phyloP scores from a whole-genome alignment of 2,888 invertebrate species.

The Mythimna pallens region DNA sequence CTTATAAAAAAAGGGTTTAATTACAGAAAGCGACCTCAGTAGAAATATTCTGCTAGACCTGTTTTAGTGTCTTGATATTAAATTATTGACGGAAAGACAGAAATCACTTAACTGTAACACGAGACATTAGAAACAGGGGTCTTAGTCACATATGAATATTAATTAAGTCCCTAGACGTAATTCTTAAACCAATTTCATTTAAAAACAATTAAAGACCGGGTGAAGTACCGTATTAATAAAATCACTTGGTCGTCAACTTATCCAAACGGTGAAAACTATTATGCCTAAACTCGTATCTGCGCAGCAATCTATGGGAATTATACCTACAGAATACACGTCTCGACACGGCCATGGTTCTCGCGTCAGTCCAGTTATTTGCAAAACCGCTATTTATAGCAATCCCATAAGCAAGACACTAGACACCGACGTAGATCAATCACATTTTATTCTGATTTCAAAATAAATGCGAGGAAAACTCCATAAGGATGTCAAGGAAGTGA shows the following conservation, averaged over 20 bases:
- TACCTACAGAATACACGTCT: conserved; percentile 72
- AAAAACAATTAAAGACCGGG: conserved; percentile 21
- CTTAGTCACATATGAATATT: background rate
- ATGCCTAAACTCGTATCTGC: conserved; percentile 56
- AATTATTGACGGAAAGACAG: no score
- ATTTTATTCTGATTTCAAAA: conserved; percentile 28
- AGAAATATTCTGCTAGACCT: background rate
- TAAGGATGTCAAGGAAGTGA: conserved; percentile 44
- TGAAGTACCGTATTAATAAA: conserved; percentile 23
- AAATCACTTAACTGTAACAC: background rate
- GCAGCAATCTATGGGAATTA: conserved; percentile 71
- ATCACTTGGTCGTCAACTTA: conserved; percentile 15
- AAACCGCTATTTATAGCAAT: conserved; percentile 89
- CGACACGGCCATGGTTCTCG: conserved; percentile 79
- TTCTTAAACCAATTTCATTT: background rate
- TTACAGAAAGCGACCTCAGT: background rate
- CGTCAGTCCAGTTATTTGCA: conserved; percentile 88
- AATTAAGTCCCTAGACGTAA: background rate
- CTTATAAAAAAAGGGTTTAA: background rate
- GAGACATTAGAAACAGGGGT: background rate
- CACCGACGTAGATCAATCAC: conserved; percentile 67
- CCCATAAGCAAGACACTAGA: conserved; percentile 81
- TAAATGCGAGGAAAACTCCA: conserved; percentile 15
- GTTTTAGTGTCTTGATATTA: no score
- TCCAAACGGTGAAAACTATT: conserved; percentile 35